Evolutionary conservation across 1,140 invertebrate genomes (phyloP).

Genomic region (Saccostrea cuccullata): DNA sequence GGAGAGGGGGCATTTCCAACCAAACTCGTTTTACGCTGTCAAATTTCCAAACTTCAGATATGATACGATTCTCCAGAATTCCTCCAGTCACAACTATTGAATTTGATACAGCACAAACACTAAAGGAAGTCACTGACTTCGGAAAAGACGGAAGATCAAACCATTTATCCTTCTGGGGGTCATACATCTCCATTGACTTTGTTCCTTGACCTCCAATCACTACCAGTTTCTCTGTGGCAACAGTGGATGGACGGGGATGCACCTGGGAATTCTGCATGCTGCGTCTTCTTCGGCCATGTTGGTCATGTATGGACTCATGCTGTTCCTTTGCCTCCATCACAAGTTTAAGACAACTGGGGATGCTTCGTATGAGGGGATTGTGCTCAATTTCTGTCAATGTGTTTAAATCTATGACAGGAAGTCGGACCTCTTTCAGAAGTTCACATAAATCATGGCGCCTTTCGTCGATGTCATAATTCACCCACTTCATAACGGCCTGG

Average conservation of each 20-base stretch:
- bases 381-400: slow-evolving; percentile 69
- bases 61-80: slow-evolving; percentile 72
- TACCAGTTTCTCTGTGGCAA: slow-evolving; percentile 76
- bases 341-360: slow-evolving; percentile 70
- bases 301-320: slow-evolving; percentile 70
- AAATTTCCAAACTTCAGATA: slow-evolving; percentile 75
- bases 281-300: slow-evolving; percentile 68
- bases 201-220: slow-evolving; percentile 72
- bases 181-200: slow-evolving; percentile 74
- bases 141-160: slow-evolving; percentile 72
- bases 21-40: slow-evolving; percentile 70
- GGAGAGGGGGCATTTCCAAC: slow-evolving; percentile 67
- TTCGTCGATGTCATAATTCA: slow-evolving; percentile 76
- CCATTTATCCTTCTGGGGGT: slow-evolving; percentile 75
- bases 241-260: slow-evolving; percentile 76
- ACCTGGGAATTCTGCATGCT: slow-evolving; percentile 73
- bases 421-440: slow-evolving; percentile 74
- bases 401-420: slow-evolving; percentile 70
- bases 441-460: slow-evolving; percentile 69
- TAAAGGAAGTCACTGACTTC: slow-evolving; percentile 69
- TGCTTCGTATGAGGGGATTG: slow-evolving; percentile 69
- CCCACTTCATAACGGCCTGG: slow-evolving; percentile 78
- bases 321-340: slow-evolving; percentile 71
- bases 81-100: slow-evolving; percentile 76
- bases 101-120: slow-evolving; percentile 70